These are phyloP conservation scores for Ptycholaimellus sp. DNA, from an alignment of 2,888 invertebrate genomes.

Conservation along the genomic window DNA sequence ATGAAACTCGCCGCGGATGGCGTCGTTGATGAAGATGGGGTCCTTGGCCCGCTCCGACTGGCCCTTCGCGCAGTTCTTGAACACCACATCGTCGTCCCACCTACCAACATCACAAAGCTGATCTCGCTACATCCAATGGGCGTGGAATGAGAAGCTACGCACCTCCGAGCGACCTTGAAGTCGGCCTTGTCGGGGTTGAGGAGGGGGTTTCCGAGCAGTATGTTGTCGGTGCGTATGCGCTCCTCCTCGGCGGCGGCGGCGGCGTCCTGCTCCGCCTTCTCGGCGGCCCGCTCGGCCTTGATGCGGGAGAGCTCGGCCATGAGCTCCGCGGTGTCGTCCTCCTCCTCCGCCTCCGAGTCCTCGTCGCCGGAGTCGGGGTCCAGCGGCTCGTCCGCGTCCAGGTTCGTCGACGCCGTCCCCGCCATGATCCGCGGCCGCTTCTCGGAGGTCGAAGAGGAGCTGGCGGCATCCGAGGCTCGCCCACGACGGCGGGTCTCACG, in stretches of 20 bases:
- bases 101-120: constrained; percentile 29
- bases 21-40: constrained; percentile 84
- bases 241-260: constrained; percentile 80
- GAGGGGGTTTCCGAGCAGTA: constrained; percentile 83
- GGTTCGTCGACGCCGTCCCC: constrained; percentile 47
- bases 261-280: constrained; percentile 60
- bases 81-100: constrained; percentile 99
- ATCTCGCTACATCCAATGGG: no score
- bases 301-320: constrained; percentile 81
- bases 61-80: constrained; percentile 92
- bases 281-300: constrained; percentile 73
- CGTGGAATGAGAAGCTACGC: no score
- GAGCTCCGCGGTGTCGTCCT: constrained; percentile 77
- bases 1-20: constrained; percentile 88
- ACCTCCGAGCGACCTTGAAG: constrained; percentile 22
- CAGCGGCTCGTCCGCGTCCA: constrained; percentile 79
- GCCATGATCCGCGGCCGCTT: constrained; percentile 38
- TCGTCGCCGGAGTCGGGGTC: constrained; percentile 47
- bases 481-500: constrained; percentile 21
- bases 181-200: constrained; percentile 41
- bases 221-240: constrained; percentile 87
- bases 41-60: constrained; percentile 46
- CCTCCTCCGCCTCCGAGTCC: constrained; percentile 40
- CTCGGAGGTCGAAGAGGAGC: constrained; percentile 8
- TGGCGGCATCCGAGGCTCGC: constrained; percentile 10